A percentile compares a stretch with the other conserved stretches of the same genome.
These are phyloP conservation scores for Phenacoccus solenopsis DNA, from an alignment of 1,140 invertebrate genomes.

Conservation along the genomic window DNA sequence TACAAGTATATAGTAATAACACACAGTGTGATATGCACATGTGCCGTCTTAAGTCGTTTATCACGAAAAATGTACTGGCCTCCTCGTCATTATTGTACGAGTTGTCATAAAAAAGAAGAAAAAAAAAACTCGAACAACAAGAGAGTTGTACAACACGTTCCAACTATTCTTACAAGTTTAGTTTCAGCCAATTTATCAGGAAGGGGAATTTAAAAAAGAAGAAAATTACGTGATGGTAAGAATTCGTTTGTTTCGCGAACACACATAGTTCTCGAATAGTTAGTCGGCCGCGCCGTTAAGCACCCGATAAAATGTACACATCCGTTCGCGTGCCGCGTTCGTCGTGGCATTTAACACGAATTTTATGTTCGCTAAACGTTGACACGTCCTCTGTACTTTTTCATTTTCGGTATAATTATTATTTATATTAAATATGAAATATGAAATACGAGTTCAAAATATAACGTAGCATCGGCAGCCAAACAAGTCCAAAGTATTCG, in stretches of 20 bases:
- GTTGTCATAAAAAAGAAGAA: slow-evolving; percentile 3
- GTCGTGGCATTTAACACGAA: background rate
- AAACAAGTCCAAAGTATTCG: background rate
- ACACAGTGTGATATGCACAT: slow-evolving; percentile 1
- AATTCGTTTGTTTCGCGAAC: background rate
- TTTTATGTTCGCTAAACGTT: slow-evolving; percentile 2
- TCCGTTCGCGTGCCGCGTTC: background rate
- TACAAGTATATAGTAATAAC: background rate
- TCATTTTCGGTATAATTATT: background rate
- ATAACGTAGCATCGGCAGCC: background rate
- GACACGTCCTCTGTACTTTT: background rate
- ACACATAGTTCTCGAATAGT: background rate
- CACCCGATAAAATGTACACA: background rate
- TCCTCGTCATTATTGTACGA: background rate
- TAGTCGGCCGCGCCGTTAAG: background rate
- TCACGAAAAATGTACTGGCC: background rate
- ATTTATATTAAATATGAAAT: background rate
- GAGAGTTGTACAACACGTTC: background rate
- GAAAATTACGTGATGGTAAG: background rate
- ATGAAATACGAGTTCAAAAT: background rate
- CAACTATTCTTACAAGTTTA: background rate
- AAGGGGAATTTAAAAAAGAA: background rate
- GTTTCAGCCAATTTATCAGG: slow-evolving; percentile 1
- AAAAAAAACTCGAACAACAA: background rate
- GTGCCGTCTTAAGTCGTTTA: background rate